A percentile compares a stretch with the other conserved stretches of the same genome.
Evolutionary conservation across 1,140 invertebrate genomes (phyloP).

Genomic region (Drosophila ercepeae): DNA sequence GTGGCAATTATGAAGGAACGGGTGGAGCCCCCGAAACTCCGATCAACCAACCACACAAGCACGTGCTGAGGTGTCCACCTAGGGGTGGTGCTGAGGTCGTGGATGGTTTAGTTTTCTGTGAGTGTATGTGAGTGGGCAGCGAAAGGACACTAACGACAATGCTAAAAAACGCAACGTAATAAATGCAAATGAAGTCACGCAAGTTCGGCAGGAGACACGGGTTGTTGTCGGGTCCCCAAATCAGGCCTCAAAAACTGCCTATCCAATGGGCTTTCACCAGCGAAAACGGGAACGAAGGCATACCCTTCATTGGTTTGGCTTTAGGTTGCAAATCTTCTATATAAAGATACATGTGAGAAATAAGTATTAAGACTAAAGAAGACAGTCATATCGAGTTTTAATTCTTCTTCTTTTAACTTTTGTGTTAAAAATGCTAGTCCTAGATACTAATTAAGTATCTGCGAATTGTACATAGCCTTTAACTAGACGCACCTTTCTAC

Average conservation of each 20-base stretch:
- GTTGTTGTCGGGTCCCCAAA: conserved; percentile 6
- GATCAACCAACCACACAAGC: conserved; percentile 48
- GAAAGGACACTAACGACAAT: conserved; percentile 67
- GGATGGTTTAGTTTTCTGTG: conserved; percentile 2
- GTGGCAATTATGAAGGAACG: conserved; percentile 60
- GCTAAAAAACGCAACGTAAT: conserved; percentile 66
- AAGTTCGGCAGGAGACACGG: conserved; percentile 39
- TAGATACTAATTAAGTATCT: too few species aligned
- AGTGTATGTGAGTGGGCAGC: conserved; percentile 25
- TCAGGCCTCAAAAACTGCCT: conserved; percentile 20
- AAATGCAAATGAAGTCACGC: conserved; percentile 83
- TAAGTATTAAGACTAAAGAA: too few species aligned
- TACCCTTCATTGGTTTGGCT: too few species aligned
- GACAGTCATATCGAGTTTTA: too few species aligned
- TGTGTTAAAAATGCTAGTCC: too few species aligned
- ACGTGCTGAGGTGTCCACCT: conserved; percentile 30
- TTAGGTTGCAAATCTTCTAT: background rate
- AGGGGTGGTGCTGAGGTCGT: conserved; percentile 7
- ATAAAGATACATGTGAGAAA: too few species aligned
- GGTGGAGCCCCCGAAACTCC: conserved; percentile 43
- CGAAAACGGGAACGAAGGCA: background rate
- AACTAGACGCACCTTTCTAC: background rate
- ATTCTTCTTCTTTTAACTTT: too few species aligned
- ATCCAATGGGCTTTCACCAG: conserved; percentile 60
- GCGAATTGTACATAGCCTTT: too few species aligned